Conservation (phyloP, 2,113 vertebrate species). For the Odocoileus hemionus region DNA sequence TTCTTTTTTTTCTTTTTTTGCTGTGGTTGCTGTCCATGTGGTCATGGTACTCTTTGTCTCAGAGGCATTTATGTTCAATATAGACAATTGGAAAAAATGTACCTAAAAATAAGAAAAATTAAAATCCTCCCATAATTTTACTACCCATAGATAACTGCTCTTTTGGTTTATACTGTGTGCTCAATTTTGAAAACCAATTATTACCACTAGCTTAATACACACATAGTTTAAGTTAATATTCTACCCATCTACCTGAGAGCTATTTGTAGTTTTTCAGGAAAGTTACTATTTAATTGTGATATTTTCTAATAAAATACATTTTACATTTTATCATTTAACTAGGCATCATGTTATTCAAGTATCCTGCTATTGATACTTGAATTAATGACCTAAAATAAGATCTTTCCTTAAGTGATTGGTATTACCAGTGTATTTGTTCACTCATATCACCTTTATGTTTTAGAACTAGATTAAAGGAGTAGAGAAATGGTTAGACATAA, state of each 20-base stretch:
- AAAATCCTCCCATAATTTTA: background rate
- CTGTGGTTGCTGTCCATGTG: slow-evolving; percentile 87
- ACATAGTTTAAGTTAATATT: background rate
- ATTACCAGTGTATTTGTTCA: background rate
- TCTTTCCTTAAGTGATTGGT: background rate
- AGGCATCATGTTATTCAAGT: background rate
- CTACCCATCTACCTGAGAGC: background rate
- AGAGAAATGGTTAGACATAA: background rate
- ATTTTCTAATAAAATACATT: background rate
- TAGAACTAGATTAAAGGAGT: background rate
- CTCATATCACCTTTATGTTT: background rate
- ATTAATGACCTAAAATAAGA: background rate
- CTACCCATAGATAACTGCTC: background rate
- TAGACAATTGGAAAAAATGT: background rate
- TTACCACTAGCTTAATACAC: background rate
- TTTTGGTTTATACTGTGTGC: background rate
- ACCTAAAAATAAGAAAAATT: background rate
- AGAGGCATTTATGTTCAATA: slow-evolving; percentile 73
- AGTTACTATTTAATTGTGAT: background rate
- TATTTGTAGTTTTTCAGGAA: background rate
- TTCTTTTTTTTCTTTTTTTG: slow-evolving; percentile 77
- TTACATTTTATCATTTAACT: background rate
- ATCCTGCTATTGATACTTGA: background rate
- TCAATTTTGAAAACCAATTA: background rate
- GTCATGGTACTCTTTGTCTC: slow-evolving; percentile 90